Evolutionary conservation across 2,113 vertebrate genomes (phyloP), one percentile per base, ranked within the genome.

Genomic region (Penelope pileata): DNA sequence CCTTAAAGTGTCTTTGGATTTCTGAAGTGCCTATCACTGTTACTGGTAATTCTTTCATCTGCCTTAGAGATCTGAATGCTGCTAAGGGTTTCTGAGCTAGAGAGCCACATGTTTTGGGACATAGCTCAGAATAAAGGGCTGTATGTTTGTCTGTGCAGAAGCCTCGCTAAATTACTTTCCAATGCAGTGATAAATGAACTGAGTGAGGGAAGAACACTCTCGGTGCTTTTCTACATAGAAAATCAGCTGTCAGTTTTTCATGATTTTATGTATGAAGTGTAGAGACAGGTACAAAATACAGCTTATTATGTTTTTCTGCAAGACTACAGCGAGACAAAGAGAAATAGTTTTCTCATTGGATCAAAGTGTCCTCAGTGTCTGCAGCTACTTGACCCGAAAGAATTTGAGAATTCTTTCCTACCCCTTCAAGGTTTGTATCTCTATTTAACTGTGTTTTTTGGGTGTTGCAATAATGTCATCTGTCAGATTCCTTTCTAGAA

Each of bases 61-160:
- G 17, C 19, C 40, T 64, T 16, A 67, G 36, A 69, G 32, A n/a
- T 16, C 9, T 59, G 73, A 17, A 9, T 19, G 16, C 29, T 69
- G 59, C 0, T 6, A 3, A 66, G 30, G 6, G 48, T 12, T 68
- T 8, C 1, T 11, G 48, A n/a, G 69, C 43, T 81, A 7, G 34
- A 85, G n/a, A 5, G 16, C 19, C 66, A 32, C 24, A 1, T 38
- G 24, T 26, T 24, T 23, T 42, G 47, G 54, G 67, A 62, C 53
- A 10, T 0, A 34, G 19, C 45, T 62, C 30, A 15, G 23, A 50
- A 12, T 30, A 38, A 22, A 27, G 12, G 24, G 16, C 9, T 38
- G 1, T 12, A 9, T 36, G 26, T 26, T 16, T 34, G 48, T 16
- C 4, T 70, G 51, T 34, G 2, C 29, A 45, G 16, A 53, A 62